These are phyloP conservation scores for Leptatherina wallacei DNA, from an alignment of 2,797 vertebrate genomes.

Conservation along the genomic window DNA sequence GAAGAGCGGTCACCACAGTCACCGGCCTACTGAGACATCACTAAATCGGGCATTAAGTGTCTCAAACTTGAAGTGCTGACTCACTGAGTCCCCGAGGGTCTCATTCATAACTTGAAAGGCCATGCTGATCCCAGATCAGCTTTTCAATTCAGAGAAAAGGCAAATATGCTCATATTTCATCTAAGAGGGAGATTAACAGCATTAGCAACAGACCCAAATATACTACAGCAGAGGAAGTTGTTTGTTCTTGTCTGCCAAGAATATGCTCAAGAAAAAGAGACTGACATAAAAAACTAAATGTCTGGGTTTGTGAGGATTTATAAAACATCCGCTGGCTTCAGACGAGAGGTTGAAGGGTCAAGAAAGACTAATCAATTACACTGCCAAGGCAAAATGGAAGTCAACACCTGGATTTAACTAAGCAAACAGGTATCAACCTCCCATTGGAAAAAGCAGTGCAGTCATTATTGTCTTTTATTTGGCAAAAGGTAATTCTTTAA, in stretches of 20 bases:
- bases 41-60: conserved; percentile 28
- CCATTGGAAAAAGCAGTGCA: too few species aligned
- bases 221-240: conserved; percentile 14
- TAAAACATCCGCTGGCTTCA: conserved; percentile 30
- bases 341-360: conserved; percentile 37
- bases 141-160: conserved; percentile 20
- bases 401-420: conserved; percentile 9
- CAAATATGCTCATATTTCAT: conserved; percentile 45
- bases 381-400: conserved; percentile 46
- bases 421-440: too few species aligned
- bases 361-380: conserved; percentile 50
- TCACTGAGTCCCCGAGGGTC: conserved; percentile 30
- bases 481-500: too few species aligned
- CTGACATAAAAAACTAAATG: conserved; percentile 27
- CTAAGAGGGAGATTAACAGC: conserved; percentile 40
- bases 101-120: conserved; percentile 50
- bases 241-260: conserved; percentile 33
- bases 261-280: conserved; percentile 30
- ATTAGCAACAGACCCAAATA: conserved; percentile 40
- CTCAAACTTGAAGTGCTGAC: conserved; percentile 48
- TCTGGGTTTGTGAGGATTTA: conserved; percentile 46
- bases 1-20: conserved; percentile 14
- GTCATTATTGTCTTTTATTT: too few species aligned
- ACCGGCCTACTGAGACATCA: not conserved
- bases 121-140: conserved; percentile 39